Evolutionary conservation across 1,140 invertebrate species (phyloP).

Genomic region (Drosophila setifemur): DNA sequence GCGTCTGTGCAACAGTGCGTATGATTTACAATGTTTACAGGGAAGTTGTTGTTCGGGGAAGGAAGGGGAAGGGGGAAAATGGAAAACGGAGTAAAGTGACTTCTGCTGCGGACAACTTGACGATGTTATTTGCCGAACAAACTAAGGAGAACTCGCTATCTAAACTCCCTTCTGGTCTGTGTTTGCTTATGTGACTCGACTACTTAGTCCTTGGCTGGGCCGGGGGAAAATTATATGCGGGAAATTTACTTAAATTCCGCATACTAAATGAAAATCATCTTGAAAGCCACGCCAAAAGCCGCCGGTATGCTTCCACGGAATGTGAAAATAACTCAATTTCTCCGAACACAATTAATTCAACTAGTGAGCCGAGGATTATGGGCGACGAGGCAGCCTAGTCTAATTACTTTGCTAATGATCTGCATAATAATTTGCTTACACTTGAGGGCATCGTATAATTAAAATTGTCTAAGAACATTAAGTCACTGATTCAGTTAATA

Average conservation of each 20-base stretch:
- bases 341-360: conserved; percentile 63
- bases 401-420: conserved; percentile 75
- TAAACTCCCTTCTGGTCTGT: conserved; percentile 5
- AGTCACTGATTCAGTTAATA: conserved; percentile 31
- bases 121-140: conserved; percentile 39
- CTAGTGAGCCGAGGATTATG: conserved; percentile 35
- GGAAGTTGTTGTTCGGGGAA: too few relatives aligned
- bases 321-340: conserved; percentile 69
- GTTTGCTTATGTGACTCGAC: conserved; percentile 45
- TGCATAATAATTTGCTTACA: conserved; percentile 72
- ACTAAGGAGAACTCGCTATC: conserved; percentile 22
- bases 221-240: conserved; percentile 33
- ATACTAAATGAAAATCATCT: conserved; percentile 66
- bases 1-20: conserved; percentile 50
- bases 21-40: conserved; percentile 68
- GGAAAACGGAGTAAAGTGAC: background rate
- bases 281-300: background rate
- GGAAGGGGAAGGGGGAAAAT: background rate
- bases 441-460: conserved; percentile 65
- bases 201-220: conserved; percentile 22
- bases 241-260: conserved; percentile 56
- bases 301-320: conserved; percentile 35
- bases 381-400: conserved; percentile 3
- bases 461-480: conserved; percentile 26
- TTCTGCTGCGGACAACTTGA: conserved; percentile 30